A percentile compares a stretch with the other conserved stretches of the same genome.
Evolutionary conservation across 1,140 invertebrate genomes (phyloP).

Genomic region (Drosophila simulans): DNA sequence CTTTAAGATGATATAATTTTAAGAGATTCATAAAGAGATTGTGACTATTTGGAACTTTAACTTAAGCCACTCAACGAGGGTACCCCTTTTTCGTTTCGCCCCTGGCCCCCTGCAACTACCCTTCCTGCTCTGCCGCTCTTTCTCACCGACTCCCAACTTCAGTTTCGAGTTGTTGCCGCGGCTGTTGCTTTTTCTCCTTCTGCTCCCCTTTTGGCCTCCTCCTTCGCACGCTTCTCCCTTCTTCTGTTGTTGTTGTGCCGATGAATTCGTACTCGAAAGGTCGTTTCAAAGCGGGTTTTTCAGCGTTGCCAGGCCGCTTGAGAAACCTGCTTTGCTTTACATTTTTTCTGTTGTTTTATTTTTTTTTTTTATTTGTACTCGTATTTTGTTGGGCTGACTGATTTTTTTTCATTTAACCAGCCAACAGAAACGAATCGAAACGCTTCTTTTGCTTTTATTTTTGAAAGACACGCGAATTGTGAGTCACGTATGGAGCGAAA

Average conservation of each 20-base stretch:
- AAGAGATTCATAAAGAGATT: no score
- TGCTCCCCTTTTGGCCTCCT: conserved; percentile 6
- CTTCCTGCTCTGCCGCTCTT: conserved; percentile 4
- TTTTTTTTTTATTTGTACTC: conserved; percentile 51
- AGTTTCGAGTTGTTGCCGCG: conserved; percentile 73
- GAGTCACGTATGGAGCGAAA: conserved; percentile 78
- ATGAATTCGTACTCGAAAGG: conserved; percentile 84
- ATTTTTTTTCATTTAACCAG: conserved; percentile 36
- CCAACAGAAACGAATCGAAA: conserved; percentile 45
- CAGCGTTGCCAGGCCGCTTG: conserved; percentile 76
- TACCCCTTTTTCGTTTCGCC: neutral
- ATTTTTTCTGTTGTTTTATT: conserved; percentile 62
- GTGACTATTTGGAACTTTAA: neutral
- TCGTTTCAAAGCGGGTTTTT: conserved; percentile 84
- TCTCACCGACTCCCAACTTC: conserved; percentile 15
- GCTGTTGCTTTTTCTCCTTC: conserved; percentile 56
- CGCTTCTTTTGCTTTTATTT: conserved; percentile 80
- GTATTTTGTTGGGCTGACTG: conserved; percentile 27
- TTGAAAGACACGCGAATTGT: conserved; percentile 80
- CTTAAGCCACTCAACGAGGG: no score
- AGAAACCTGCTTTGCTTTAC: conserved; percentile 82
- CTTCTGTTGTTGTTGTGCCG: conserved; percentile 66
- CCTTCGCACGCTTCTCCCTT: conserved; percentile 10
- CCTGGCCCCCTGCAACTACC: conserved; percentile 43
- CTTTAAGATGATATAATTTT: neutral